A percentile compares a stretch with the other conserved stretches of the same genome.
These are phyloP conservation scores for Biston stratarius DNA, from an alignment of 2,888 invertebrate species.

Conservation along the genomic window DNA sequence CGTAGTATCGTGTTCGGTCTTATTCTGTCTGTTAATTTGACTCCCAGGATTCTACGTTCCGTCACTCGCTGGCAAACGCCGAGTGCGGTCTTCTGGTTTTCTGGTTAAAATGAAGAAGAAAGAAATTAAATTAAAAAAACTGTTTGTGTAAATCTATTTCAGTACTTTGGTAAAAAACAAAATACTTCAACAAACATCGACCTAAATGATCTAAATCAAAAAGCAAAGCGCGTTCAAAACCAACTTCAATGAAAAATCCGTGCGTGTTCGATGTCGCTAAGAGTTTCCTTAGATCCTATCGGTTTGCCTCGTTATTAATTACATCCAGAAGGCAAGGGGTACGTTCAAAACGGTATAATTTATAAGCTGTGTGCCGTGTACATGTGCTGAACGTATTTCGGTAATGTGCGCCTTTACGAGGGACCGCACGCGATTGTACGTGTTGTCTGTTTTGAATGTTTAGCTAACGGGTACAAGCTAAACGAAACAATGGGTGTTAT, in stretches of 20 bases:
- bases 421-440: constrained; percentile 65
- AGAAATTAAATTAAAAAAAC: too few relatives aligned
- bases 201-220: constrained; percentile 22
- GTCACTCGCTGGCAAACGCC: too few relatives aligned
- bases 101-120: too few relatives aligned
- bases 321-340: constrained; percentile 75
- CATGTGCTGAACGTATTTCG: constrained; percentile 78
- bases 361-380: constrained; percentile 72
- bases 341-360: constrained; percentile 64
- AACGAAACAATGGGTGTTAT: neutral
- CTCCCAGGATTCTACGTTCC: too few relatives aligned
- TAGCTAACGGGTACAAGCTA: constrained; percentile 10
- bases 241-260: constrained; percentile 47
- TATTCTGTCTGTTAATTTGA: too few relatives aligned
- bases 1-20: too few relatives aligned
- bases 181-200: neutral
- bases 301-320: constrained; percentile 78
- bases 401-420: constrained; percentile 76
- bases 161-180: too few relatives aligned
- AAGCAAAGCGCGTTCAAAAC: constrained; percentile 7
- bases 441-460: constrained; percentile 43
- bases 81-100: too few relatives aligned
- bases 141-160: too few relatives aligned
- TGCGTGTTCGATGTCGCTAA: constrained; percentile 50
- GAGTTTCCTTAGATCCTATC: constrained; percentile 72